These are phyloP conservation scores for Lasioglossum albipes DNA, from an alignment of 1,140 invertebrate species.

Conservation along the genomic window DNA sequence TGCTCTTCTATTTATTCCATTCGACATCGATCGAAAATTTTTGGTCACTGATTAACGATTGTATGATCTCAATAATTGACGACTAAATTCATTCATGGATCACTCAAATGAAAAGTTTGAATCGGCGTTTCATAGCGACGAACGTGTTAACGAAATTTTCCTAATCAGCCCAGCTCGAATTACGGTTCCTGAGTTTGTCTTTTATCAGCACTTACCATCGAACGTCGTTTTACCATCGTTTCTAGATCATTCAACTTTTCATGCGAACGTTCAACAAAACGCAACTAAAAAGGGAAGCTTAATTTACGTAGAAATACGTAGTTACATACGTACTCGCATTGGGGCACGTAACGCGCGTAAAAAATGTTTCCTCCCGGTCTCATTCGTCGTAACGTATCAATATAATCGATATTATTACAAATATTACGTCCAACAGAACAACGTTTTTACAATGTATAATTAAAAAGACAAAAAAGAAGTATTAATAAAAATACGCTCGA, in stretches of 20 bases:
- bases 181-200: slow-evolving; percentile 18
- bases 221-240: slow-evolving; percentile 21
- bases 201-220: slow-evolving; percentile 12
- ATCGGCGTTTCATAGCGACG: neutral
- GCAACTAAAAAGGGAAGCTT: slow-evolving; percentile 29
- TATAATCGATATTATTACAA: slow-evolving; percentile 33
- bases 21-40: too few relatives aligned
- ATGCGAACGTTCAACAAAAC: slow-evolving; percentile 35
- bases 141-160: slow-evolving; percentile 13
- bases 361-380: slow-evolving; percentile 1
- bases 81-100: neutral
- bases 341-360: slow-evolving; percentile 27
- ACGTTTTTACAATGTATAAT: slow-evolving; percentile 42
- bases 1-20: too few relatives aligned
- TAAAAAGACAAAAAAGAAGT: slow-evolving; percentile 17
- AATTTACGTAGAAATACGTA: slow-evolving; percentile 42
- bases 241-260: neutral
- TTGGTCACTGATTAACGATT: too few relatives aligned
- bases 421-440: slow-evolving; percentile 28
- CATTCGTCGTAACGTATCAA: slow-evolving; percentile 3
- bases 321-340: slow-evolving; percentile 8
- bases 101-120: neutral
- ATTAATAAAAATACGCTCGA: slow-evolving; percentile 11
- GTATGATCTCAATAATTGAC: too few relatives aligned
- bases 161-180: neutral